Evolutionary conservation across 2,113 vertebrate genomes (phyloP).

Genomic region (Hypanus sabinus): DNA sequence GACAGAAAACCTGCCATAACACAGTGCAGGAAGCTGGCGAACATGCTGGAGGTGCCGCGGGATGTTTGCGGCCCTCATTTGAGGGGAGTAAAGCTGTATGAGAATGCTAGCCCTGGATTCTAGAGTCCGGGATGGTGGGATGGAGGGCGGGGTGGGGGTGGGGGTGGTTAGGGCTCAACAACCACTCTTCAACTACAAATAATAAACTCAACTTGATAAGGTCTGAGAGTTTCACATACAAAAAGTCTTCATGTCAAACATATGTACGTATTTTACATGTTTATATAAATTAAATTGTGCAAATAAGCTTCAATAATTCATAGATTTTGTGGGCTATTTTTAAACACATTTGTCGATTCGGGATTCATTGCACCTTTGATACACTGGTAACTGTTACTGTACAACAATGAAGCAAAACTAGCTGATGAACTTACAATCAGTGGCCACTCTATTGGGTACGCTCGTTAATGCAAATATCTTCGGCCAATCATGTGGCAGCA

Average conservation of each 20-base stretch:
- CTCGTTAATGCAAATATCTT: too few species aligned
- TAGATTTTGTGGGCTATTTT: background rate
- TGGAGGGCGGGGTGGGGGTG: background rate
- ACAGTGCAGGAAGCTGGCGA: background rate
- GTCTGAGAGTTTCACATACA: conserved; percentile 15
- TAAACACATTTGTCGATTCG: background rate
- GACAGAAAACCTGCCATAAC: background rate
- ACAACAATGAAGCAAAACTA: background rate
- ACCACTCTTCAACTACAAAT: background rate
- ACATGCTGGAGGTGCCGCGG: too few species aligned
- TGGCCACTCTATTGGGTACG: too few species aligned
- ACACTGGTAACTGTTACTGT: background rate
- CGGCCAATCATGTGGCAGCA: too few species aligned
- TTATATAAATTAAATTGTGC: conserved; percentile 37
- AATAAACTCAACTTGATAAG: background rate
- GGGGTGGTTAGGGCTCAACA: background rate
- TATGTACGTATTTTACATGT: conserved; percentile 26
- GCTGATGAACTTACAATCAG: background rate
- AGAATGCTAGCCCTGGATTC: background rate
- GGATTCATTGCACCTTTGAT: background rate
- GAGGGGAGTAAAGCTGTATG: too few species aligned
- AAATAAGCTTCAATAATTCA: conserved; percentile 32
- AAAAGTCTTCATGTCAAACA: conserved; percentile 21
- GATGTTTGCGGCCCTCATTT: background rate
- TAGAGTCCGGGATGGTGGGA: background rate